Conservation (phyloP, 2,113 vertebrate species). For the Thamnophis sirtalis region DNA sequence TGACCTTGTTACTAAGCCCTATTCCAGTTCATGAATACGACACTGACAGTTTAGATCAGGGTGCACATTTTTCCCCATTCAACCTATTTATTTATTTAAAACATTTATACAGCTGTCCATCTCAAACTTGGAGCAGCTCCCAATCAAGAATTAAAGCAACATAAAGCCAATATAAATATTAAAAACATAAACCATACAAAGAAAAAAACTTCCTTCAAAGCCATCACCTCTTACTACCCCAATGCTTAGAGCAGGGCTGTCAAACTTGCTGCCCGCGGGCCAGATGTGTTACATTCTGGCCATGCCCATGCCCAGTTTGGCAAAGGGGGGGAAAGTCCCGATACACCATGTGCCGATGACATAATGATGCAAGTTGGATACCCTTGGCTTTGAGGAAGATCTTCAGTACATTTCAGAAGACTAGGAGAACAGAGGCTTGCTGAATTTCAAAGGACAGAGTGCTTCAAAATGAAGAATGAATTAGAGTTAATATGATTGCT, state of each 20-base stretch:
- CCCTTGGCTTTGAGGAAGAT: neutral
- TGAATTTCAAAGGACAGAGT: no score
- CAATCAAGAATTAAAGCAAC: neutral
- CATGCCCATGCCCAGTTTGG: no score
- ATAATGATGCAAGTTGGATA: no score
- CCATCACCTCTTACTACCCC: neutral
- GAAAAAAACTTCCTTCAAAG: neutral
- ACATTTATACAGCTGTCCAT: neutral
- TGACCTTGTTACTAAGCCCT: no score
- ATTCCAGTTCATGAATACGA: no score
- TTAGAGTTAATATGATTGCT: neutral
- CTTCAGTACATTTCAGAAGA: neutral
- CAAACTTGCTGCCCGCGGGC: no score
- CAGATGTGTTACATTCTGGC: no score
- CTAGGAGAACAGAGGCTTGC: neutral
- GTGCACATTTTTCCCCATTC: neutral
- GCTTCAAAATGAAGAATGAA: neutral
- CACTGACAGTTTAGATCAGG: neutral
- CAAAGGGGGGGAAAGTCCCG: no score
- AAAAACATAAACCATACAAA: neutral
- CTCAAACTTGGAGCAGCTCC: neutral
- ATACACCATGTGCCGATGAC: no score
- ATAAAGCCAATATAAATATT: neutral
- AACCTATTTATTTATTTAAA: neutral
- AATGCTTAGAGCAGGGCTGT: neutral